Conservation (phyloP, 2,113 vertebrate species). For the Corythoichthys haematopterus region DNA sequence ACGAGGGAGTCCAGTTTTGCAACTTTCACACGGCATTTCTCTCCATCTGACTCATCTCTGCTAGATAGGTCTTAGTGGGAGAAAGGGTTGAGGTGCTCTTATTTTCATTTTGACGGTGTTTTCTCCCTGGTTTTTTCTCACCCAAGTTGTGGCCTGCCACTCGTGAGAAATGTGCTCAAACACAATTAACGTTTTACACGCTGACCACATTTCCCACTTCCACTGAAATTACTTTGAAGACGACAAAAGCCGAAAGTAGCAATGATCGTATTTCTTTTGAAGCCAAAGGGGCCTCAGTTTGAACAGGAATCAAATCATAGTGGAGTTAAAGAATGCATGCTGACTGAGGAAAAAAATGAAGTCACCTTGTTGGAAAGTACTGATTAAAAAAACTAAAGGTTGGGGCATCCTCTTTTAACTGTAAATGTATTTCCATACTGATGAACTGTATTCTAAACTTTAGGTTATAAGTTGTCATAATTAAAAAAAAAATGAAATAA, state of each 20-base stretch:
- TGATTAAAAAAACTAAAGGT: too few relatives aligned
- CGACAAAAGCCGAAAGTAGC: not conserved
- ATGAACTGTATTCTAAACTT: too few relatives aligned
- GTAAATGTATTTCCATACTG: too few relatives aligned
- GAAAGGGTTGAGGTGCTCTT: slow-evolving; percentile 33
- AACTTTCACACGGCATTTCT: slow-evolving; percentile 41
- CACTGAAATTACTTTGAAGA: not conserved
- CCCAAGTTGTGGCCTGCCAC: not conserved
- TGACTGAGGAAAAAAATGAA: not conserved
- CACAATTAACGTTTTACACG: not conserved
- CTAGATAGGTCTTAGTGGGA: slow-evolving; percentile 46
- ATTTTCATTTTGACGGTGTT: slow-evolving; percentile 48
- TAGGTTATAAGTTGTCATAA: too few relatives aligned
- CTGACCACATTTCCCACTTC: not conserved
- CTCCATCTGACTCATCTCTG: slow-evolving; percentile 57
- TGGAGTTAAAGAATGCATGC: not conserved
- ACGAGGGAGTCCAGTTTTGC: not conserved
- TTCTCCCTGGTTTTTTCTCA: slow-evolving; percentile 9
- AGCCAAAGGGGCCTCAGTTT: not conserved
- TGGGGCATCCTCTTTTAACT: too few relatives aligned
- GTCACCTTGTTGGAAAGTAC: not conserved
- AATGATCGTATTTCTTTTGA: not conserved
- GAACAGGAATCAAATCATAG: not conserved
- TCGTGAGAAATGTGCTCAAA: not conserved
- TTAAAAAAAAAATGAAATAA: too few relatives aligned